Percentiles rank a stretch among this genome's conserved stretches.
Evolutionary conservation across 2,888 invertebrate species (phyloP).

Genomic region (Lasius platythorax): DNA sequence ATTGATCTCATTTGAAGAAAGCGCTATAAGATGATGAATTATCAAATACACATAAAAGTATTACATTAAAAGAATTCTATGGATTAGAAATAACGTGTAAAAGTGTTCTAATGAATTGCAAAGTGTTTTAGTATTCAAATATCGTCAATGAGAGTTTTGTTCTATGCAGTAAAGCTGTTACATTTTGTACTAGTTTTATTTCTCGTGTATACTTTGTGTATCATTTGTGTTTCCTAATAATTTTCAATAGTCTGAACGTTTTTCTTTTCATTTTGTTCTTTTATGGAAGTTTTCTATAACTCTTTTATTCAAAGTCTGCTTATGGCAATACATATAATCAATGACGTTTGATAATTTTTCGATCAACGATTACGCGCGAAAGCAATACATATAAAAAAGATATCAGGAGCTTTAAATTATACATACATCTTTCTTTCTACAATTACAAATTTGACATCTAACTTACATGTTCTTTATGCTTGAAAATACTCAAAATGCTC

Average conservation of each 20-base stretch:
- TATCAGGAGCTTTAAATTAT: not conserved
- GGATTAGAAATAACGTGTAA: not conserved
- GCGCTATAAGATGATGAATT: constrained; percentile 10
- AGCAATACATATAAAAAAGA: not conserved
- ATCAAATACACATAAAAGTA: not conserved
- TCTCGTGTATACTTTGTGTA: constrained; percentile 52
- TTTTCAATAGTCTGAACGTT: not conserved
- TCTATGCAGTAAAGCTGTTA: constrained; percentile 22
- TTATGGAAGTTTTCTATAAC: not conserved
- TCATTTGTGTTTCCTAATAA: constrained; percentile 43
- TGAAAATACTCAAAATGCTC: not conserved
- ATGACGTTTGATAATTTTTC: constrained; percentile 1
- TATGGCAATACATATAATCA: not conserved
- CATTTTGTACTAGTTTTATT: constrained; percentile 45
- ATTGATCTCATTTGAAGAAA: constrained; percentile 47
- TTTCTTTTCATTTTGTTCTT: not conserved
- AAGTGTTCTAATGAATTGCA: not conserved
- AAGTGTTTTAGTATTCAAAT: constrained; percentile 9
- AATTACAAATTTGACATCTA: constrained; percentile 13
- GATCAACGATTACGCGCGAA: not conserved
- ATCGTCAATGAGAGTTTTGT: constrained; percentile 17
- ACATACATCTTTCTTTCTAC: not conserved
- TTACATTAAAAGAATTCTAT: constrained; percentile 15
- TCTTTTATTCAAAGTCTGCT: constrained; percentile 1
- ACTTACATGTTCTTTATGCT: not conserved